Conservation (phyloP, 1,140 invertebrate species). For the Catajapyx aquilonaris region DNA sequence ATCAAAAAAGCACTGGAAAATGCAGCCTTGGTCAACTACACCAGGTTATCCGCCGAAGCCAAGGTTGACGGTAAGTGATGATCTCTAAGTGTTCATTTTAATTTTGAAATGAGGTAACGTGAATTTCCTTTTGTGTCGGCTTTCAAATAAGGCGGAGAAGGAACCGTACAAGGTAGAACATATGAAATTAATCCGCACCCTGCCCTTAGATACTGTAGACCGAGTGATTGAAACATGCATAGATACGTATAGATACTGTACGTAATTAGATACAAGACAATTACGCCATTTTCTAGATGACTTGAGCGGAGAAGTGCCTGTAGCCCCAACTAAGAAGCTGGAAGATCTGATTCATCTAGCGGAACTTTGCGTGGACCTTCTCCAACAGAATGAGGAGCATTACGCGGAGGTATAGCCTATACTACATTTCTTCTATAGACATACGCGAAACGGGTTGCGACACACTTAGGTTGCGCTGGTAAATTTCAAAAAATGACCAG, state of each 20-base stretch:
- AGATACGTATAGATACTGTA: too few species aligned
- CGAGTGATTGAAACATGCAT: too few species aligned
- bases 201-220: too few species aligned
- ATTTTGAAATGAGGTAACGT: constrained; percentile 1
- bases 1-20: constrained; percentile 95
- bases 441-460: too few species aligned
- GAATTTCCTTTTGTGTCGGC: constrained; percentile 2
- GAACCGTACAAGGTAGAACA: constrained; percentile 12
- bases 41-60: constrained; percentile 82
- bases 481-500: too few species aligned
- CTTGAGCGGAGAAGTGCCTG: constrained; percentile 54
- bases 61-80: constrained; percentile 74
- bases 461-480: too few species aligned
- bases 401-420: constrained; percentile 99
- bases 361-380: constrained; percentile 90
- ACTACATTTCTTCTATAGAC: too few species aligned
- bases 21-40: constrained; percentile 94
- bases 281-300: constrained; percentile 50
- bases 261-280: too few species aligned
- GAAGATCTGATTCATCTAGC: constrained; percentile 93
- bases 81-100: too few species aligned
- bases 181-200: too few species aligned
- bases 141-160: constrained; percentile 9
- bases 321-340: constrained; percentile 67
- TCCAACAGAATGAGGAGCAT: constrained; percentile 98